Base-by-base conservation (phyloP, 2,113 vertebrate species). In the Rhabdomys dilectus region DNA sequence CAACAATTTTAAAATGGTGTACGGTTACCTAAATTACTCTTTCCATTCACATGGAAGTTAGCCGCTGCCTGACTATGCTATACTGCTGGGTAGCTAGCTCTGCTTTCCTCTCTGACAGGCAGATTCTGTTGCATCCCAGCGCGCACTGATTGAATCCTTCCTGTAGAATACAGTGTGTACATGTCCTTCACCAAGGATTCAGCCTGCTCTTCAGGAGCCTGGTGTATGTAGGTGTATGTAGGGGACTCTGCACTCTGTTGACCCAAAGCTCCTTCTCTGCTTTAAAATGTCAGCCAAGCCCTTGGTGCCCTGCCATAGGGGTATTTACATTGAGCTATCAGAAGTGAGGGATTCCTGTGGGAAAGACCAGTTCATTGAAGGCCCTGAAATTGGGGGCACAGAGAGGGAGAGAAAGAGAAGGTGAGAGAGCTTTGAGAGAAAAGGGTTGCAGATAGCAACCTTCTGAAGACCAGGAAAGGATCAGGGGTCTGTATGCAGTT, bases 51-150 rank as follows among this genome's bases (percentile, higher is more conserved):
- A 53, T 62, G 34, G 78, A 66, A 64, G 58, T 78, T 6, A 70
- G 42, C 51, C 6, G 22, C 39, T 21, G 26, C 5, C 45, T 16
- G 13, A 0, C 2, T 45, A 53, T 2, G n/a, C 9, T 53, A 10
- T 29, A 31, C 2, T 6, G 19, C 26, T 4, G 0, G 76, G 24
- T 3, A 4, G 22, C 7, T 53, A 4, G 22, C 7, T 53, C 26
- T 45, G 15, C 34, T 53, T 51, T 39, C 16, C 5, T 0, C 0
- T 42, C 87, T 34, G 31, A 53, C 12, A 5, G 2, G 60, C 8
- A 34, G 66, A 39, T 7, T 1, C 0, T 0, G 1, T 60, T 68
- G 10, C 2, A 5, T 13, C 24, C 5, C 11, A 34, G 76, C 31
- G 51, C 76, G 26, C 8, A 26, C 2, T 60, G 39, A 48, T 21